Evolutionary conservation across 2,888 invertebrate species (phyloP).

Genomic region (Eupithecia dodoneata): DNA sequence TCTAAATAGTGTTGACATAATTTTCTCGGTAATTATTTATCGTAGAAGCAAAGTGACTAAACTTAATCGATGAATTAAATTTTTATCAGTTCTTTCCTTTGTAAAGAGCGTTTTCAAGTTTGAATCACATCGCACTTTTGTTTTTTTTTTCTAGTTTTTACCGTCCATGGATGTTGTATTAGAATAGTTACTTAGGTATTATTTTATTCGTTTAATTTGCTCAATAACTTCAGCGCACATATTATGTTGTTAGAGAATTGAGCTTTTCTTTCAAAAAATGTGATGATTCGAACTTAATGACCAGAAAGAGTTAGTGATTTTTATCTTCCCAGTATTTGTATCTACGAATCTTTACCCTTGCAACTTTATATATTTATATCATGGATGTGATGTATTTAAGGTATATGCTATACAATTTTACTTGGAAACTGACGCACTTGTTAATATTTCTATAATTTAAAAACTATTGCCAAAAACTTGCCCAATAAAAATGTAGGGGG

Average conservation of each 20-base stretch:
- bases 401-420: slow-evolving; percentile 50
- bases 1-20: slow-evolving; percentile 19
- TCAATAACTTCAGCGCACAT: slow-evolving; percentile 47
- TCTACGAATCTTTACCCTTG: slow-evolving; percentile 55
- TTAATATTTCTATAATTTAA: slow-evolving; percentile 5
- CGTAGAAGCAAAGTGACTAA: slow-evolving; percentile 15
- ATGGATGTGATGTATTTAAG: slow-evolving; percentile 63
- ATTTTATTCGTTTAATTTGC: slow-evolving; percentile 48
- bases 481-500: not conserved
- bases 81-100: slow-evolving; percentile 28
- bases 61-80: slow-evolving; percentile 23
- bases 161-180: slow-evolving; percentile 81
- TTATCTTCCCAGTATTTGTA: slow-evolving; percentile 60
- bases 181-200: slow-evolving; percentile 53
- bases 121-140: slow-evolving; percentile 38
- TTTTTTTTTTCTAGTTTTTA: slow-evolving; percentile 61
- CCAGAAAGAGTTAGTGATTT: slow-evolving; percentile 76
- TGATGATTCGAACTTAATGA: slow-evolving; percentile 71
- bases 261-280: slow-evolving; percentile 65
- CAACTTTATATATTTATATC: slow-evolving; percentile 54
- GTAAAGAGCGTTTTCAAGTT: slow-evolving; percentile 18
- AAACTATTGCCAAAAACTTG: slow-evolving; percentile 6
- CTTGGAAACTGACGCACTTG: slow-evolving; percentile 31
- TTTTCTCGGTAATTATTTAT: slow-evolving; percentile 14
- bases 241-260: slow-evolving; percentile 39